Evolutionary conservation across 2,113 vertebrate genomes (phyloP), one percentile per base, ranked within the genome.

Genomic region (Tympanuchus pallidicinctus): DNA sequence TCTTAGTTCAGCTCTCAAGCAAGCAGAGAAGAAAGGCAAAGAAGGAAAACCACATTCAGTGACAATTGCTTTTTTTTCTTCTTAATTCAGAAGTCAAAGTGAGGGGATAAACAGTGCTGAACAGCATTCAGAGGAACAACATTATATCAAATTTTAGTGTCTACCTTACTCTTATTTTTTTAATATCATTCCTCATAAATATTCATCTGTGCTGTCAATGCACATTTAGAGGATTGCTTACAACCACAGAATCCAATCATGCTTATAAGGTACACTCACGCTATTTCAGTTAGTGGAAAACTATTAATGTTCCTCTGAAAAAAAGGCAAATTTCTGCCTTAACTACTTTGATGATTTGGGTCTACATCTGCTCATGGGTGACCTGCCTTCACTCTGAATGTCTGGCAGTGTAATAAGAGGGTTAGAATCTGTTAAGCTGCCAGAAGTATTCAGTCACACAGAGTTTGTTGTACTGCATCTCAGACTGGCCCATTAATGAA

Each of bases 141-240:
- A 13, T 61, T 48, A 2, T 67, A 77, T 64, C 5, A 78, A 30
- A 77, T 83, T 70, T 40, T 69, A 52, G 16, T 38, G 7, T 27
- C 32, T 86, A 67, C 11, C 8, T 91, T 87, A 66, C 11, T 73
- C 82, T 73, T 83, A 82, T 85, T 89, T 54, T 89, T 89, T 93
- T 76, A 61, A 82, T 85, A 32, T 69, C 4, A 7, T 87, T 50
- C 43, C 36, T 74, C 65, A 80, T 71, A 70, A 89, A 91, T 89
- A 94, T 87, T 86, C 36, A 82, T 60, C 56, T 71, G 8, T 67
- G 28, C 14, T 94, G n/a, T 43, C 69, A 92, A 83, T 40, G 69
- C 2, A 15, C 18, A 43, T 91, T 77, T 88, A 38, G 52, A 81
- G 38, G 65, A 78, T 47, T 92, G 72, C 64, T 89, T 87, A 91